These are phyloP conservation scores for Anguilla obscura DNA, from an alignment of 2,797 vertebrate species.

Conservation along the genomic window DNA sequence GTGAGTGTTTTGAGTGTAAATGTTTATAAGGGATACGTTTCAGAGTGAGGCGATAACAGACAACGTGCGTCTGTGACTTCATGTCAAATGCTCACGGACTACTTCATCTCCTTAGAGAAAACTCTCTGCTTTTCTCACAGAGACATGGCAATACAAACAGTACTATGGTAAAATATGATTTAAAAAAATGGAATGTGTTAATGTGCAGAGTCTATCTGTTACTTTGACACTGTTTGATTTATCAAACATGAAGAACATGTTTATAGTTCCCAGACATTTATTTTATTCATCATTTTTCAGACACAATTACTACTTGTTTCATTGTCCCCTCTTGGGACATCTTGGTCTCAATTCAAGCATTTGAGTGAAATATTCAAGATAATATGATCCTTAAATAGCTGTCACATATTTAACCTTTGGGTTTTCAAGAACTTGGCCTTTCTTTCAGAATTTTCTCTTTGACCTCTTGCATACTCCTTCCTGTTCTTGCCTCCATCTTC, in stretches of 20 bases:
- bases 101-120: background rate
- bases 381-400: background rate
- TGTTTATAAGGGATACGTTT: conserved; percentile 66
- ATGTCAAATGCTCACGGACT: background rate
- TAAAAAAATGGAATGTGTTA: background rate
- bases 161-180: background rate
- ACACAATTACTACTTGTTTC: background rate
- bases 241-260: background rate
- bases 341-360: background rate
- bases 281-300: conserved; percentile 9
- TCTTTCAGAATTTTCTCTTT: background rate
- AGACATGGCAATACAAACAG: background rate
- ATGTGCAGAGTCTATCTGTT: background rate
- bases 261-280: background rate
- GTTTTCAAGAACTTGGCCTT: conserved; percentile 8
- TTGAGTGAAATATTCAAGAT: conserved; percentile 12
- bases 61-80: conserved; percentile 9
- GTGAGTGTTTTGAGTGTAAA: conserved; percentile 73
- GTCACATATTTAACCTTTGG: conserved; percentile 7
- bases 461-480: background rate
- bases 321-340: background rate
- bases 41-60: conserved; percentile 60
- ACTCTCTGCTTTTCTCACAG: background rate
- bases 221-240: conserved; percentile 6
- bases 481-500: background rate